These are phyloP conservation scores for Rambutsinella grinnellia DNA, from an alignment of 2,888 invertebrate genomes.

Conservation along the genomic window DNA sequence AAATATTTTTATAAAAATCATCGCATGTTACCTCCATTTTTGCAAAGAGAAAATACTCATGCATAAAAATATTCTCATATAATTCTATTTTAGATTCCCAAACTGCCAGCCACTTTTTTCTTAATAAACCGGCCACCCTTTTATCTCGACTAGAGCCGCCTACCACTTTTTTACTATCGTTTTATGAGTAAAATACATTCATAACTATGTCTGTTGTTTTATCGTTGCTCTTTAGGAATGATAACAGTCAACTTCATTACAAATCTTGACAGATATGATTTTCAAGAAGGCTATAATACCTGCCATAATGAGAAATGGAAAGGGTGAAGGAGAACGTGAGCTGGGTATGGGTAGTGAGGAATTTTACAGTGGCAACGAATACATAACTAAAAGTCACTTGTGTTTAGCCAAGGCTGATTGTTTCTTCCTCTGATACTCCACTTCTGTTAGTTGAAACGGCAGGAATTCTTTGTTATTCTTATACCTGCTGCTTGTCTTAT, in stretches of 20 bases:
- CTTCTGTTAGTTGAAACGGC: conserved; percentile 26
- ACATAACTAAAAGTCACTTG: not conserved
- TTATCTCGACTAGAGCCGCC: too few species aligned
- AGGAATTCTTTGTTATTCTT: conserved; percentile 37
- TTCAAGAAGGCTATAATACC: conserved; percentile 43
- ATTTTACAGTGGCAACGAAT: too few species aligned
- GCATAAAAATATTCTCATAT: too few species aligned
- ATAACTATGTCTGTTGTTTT: conserved; percentile 23
- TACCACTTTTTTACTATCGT: too few species aligned
- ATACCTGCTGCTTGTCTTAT: conserved; percentile 43
- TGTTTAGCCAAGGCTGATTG: conserved; percentile 5
- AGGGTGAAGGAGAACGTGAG: conserved; percentile 1
- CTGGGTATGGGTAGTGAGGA: not conserved
- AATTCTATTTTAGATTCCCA: too few species aligned
- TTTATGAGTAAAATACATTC: too few species aligned
- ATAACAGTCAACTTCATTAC: conserved; percentile 55
- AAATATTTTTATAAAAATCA: too few species aligned
- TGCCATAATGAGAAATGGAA: conserved; percentile 36
- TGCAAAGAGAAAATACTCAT: too few species aligned
- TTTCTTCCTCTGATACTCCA: not conserved
- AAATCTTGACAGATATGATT: conserved; percentile 51
- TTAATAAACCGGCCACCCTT: too few species aligned
- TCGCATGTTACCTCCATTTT: too few species aligned
- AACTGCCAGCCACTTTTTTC: too few species aligned
- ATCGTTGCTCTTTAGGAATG: conserved; percentile 49